phyloP scores from a whole-genome alignment of 2,797 vertebrate genomes.

The Clarias pachynema region DNA sequence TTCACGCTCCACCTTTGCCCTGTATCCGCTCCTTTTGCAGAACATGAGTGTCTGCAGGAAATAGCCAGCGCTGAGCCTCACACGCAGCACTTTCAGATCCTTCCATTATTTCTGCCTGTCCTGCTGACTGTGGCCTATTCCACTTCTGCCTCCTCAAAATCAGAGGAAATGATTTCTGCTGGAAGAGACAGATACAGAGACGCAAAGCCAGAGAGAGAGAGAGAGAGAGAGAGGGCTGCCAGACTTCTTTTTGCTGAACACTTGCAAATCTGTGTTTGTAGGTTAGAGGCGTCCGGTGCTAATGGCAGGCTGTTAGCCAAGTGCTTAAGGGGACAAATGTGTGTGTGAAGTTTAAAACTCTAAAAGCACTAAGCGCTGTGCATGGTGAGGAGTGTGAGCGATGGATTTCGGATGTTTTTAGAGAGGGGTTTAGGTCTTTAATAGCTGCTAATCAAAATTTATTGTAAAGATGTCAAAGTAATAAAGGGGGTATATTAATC shows the following conservation, averaged over 20 bases:
- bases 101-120: constrained; percentile 4
- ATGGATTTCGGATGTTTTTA: not conserved
- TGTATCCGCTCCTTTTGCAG: not conserved
- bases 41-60: not conserved
- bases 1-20: not conserved
- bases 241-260: not conserved
- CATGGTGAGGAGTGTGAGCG: not conserved
- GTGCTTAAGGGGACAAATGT: not conserved
- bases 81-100: constrained; percentile 18
- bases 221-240: not conserved
- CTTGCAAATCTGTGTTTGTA: not conserved
- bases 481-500: not conserved
- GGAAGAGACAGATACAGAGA: not conserved
- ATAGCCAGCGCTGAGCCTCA: not conserved
- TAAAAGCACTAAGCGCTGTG: not conserved
- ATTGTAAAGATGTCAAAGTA: not conserved
- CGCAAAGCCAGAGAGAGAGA: not conserved
- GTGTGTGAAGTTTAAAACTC: not conserved
- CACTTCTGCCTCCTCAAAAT: not conserved
- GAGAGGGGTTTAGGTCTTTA: not conserved
- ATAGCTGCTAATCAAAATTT: not conserved
- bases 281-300: not conserved
- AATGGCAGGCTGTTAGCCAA: not conserved
- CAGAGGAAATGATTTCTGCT: not conserved
- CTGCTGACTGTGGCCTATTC: constrained; percentile 13